Base-by-base conservation (phyloP, 92 coral and sea anemone species). In the Zoanthus sociatus region DNA sequence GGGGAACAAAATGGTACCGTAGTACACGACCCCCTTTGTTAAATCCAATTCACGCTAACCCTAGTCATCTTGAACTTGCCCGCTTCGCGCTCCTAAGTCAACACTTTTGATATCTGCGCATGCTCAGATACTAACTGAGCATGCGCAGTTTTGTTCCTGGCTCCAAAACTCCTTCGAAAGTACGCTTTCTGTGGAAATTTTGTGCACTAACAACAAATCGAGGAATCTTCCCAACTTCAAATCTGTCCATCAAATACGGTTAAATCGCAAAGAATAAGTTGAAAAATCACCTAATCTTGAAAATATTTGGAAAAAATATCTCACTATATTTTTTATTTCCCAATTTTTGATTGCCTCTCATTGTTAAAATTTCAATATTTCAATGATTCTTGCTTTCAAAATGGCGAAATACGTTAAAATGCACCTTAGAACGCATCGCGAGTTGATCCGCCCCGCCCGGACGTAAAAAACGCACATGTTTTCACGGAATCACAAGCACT, bases 11-110 rank as follows among this genome's bases (percentile, higher is more conserved):
- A 92, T 76, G 94, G 94, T 90, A 83, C 88, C 95, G 87, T 86
- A 69, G 63, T 88, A 83, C 73, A 79, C 87, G 86, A 89, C 94
- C 92, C 89, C 93, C 92, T 91, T 87, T 89, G 89, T 88, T 87
- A 87, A 94, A 93, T 91, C 87, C 98, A 93, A 94, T 89, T 77
- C 87, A 86, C 88, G 82, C 84, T 45, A 90, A 86, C 94, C 92
- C 92, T 88, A 60, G 79, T 95, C 98, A 94, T 95, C 98, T 95
- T 93, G 90, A 95, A 95, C 97, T 95, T 95, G 95, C 99, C 98
- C 95, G 98, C 98, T 92, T 90, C 96, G 88, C 95, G 90, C 92
- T 88, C 17, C 92, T 76, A 91, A 94, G 93, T 97, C 92, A 91
- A 88, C 95, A 93, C 95, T 95, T 87, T 92, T 83, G 58, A 10